Evolutionary conservation across 2,797 vertebrate species (phyloP).

Genomic region (Pangasius larnaudii): DNA sequence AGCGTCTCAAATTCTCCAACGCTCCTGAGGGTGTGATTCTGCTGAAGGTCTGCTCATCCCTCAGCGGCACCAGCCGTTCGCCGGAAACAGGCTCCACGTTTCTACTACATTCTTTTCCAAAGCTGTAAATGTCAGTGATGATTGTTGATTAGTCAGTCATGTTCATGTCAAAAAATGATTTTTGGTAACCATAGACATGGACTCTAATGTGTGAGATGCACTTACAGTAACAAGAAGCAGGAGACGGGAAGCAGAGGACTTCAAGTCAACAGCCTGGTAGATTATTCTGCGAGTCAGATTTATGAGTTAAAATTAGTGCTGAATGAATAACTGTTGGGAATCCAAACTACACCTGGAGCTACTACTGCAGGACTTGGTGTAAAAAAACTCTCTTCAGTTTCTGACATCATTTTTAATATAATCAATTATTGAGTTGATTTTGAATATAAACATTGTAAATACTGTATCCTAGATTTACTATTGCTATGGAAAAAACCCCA

Average conservation of each 20-base stretch:
- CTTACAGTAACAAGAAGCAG: conserved; percentile 40
- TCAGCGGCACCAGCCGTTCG: conserved; percentile 88
- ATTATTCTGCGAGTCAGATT: conserved; percentile 6
- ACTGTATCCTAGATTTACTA: not conserved
- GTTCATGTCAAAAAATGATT: not conserved
- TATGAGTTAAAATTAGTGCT: not conserved
- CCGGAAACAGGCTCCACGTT: not conserved
- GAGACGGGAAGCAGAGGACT: conserved; percentile 6
- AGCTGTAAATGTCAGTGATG: conserved; percentile 29
- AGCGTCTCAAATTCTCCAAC: conserved; percentile 87
- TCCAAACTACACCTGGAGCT: not conserved
- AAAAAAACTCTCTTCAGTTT: not conserved
- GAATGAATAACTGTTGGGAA: not conserved
- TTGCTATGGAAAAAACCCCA: not conserved
- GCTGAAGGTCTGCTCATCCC: conserved; percentile 87
- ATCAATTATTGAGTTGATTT: not conserved
- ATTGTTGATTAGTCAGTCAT: not conserved
- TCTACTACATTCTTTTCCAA: not conserved
- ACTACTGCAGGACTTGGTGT: not conserved
- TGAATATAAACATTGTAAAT: not conserved
- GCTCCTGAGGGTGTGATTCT: conserved; percentile 86
- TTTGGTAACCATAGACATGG: not conserved
- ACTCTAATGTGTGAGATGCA: not conserved
- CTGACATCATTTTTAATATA: not conserved
- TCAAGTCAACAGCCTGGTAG: conserved; percentile 33